phyloP scores from a whole-genome alignment of 53 echinoderm and acorn worm species.

The Apostichopus leukothele region DNA sequence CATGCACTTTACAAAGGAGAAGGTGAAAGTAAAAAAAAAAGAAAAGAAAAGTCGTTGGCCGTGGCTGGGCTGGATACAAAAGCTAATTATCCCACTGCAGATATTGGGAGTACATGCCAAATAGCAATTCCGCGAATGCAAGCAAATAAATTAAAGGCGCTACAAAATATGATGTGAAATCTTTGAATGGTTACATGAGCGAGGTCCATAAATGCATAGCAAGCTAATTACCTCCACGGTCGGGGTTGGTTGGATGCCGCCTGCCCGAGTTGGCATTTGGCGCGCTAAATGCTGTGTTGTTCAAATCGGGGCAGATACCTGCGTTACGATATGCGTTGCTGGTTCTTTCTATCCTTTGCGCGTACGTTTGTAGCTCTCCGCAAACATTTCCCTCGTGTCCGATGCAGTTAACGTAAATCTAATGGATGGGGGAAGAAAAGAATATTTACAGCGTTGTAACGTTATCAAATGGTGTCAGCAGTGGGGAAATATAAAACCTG shows the following conservation, averaged over 20 bases:
- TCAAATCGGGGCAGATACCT: conserved; percentile 37
- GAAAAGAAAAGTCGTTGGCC: neutral
- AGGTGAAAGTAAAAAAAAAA: neutral
- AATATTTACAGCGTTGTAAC: neutral
- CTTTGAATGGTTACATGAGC: conserved; percentile 30
- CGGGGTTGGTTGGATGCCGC: neutral
- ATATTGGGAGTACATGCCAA: neutral
- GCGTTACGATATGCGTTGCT: conserved; percentile 21
- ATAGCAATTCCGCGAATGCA: neutral
- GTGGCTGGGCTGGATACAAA: neutral
- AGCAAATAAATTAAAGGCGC: conserved; percentile 5
- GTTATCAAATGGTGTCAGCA: too few species aligned
- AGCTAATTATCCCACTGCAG: neutral
- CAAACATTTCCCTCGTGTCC: neutral
- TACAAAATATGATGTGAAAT: conserved; percentile 5
- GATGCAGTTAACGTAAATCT: conserved; percentile 39
- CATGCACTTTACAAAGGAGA: neutral
- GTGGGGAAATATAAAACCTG: too few species aligned
- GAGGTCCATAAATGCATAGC: conserved; percentile 21
- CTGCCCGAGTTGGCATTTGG: neutral
- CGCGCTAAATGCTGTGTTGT: conserved; percentile 31
- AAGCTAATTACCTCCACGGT: conserved; percentile 38
- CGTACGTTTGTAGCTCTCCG: conserved; percentile 12
- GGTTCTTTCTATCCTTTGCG: conserved; percentile 33
- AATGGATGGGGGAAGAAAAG: neutral